phyloP scores from a whole-genome alignment of 2,797 vertebrate species.

The Rhinoraja longicauda region DNA sequence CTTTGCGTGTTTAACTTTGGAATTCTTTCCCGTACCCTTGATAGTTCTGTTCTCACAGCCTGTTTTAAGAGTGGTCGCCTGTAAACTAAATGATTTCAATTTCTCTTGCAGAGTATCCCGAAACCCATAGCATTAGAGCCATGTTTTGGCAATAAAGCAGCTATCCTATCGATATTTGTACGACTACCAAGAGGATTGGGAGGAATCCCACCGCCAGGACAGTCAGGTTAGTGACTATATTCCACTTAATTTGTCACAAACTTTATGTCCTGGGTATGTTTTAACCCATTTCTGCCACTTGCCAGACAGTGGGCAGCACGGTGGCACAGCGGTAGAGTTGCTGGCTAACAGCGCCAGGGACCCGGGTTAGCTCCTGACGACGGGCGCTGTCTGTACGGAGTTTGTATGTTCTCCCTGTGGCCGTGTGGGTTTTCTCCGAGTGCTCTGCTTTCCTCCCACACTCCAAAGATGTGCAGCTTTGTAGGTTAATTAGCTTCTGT shows the following conservation, averaged over 20 bases:
- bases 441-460: too few relatives aligned
- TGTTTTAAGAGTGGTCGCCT: background rate
- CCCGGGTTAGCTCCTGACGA: too few relatives aligned
- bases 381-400: too few relatives aligned
- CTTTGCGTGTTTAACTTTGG: too few relatives aligned
- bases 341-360: too few relatives aligned
- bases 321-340: too few relatives aligned
- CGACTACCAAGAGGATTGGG: constrained; percentile 84
- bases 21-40: background rate
- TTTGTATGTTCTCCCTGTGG: too few relatives aligned
- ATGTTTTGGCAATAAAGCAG: constrained; percentile 92
- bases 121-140: constrained; percentile 95
- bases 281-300: background rate
- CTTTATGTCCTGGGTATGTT: background rate
- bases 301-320: background rate
- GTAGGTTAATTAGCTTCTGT: too few relatives aligned
- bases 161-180: constrained; percentile 91
- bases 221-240: constrained; percentile 74
- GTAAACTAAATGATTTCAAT: background rate
- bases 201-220: constrained; percentile 91
- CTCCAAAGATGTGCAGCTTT: too few relatives aligned
- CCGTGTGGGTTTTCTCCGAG: too few relatives aligned
- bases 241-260: background rate
- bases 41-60: background rate
- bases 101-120: constrained; percentile 70